Percentiles rank a stretch among this genome's conserved stretches.
Conservation (phyloP, 2,888 invertebrate genomes). For the Sepioteuthis lessoniana region DNA sequence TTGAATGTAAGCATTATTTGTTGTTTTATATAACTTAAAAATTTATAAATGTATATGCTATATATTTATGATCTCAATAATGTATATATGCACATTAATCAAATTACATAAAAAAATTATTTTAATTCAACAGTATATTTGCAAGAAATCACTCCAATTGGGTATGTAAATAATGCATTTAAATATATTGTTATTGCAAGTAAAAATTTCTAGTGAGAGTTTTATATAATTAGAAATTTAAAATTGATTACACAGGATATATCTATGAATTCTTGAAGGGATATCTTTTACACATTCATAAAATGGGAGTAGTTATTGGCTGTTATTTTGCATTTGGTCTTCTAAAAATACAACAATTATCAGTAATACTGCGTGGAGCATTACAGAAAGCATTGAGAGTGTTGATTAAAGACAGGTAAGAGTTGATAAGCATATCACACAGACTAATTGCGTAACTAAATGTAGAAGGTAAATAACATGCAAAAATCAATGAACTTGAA, state of each 20-base stretch:
- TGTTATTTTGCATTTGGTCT: not conserved
- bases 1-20: too few species aligned
- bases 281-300: not conserved
- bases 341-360: not conserved
- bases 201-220: not conserved
- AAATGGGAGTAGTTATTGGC: not conserved
- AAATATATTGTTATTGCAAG: not conserved
- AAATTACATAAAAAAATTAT: not conserved
- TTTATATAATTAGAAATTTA: not conserved
- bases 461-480: not conserved
- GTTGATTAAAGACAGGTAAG: conserved; percentile 3
- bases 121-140: not conserved
- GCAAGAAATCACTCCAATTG: not conserved
- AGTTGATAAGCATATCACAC: not conserved
- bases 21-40: too few species aligned
- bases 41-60: too few species aligned
- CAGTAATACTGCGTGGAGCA: conserved; percentile 7
- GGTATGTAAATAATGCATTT: not conserved
- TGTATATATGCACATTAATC: not conserved
- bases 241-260: not conserved
- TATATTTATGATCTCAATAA: not conserved
- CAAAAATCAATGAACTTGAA: not conserved
- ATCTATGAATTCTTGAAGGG: not conserved
- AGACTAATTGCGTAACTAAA: conserved; percentile 5
- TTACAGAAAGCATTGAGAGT: conserved; percentile 33